Conservation (phyloP, 2,888 invertebrate species). For the Caradrina kadenii region DNA sequence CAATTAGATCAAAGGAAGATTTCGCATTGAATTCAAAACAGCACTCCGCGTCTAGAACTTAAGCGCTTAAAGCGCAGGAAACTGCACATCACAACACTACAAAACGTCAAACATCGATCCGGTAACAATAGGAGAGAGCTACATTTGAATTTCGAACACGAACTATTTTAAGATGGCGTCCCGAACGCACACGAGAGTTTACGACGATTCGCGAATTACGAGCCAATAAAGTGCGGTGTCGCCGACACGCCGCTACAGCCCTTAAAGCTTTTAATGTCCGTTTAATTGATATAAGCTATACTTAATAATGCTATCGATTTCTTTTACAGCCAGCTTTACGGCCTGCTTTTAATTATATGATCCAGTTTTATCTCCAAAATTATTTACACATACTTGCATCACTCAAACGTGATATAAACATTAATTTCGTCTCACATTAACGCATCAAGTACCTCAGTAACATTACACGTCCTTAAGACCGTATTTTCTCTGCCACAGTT, state of each 20-base stretch:
- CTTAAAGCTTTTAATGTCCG: conserved; percentile 76
- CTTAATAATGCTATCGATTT: conserved; percentile 67
- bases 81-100: conserved; percentile 68
- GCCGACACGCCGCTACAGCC: conserved; percentile 76
- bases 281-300: conserved; percentile 79
- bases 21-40: conserved; percentile 59
- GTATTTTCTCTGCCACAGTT: conserved; percentile 46
- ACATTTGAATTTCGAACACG: conserved; percentile 73
- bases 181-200: conserved; percentile 76
- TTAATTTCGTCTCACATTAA: conserved; percentile 42
- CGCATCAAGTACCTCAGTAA: conserved; percentile 32
- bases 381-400: conserved; percentile 56
- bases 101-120: conserved; percentile 70
- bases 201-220: conserved; percentile 82
- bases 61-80: conserved; percentile 65
- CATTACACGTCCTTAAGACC: conserved; percentile 28
- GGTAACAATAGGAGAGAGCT: conserved; percentile 70
- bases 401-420: conserved; percentile 45
- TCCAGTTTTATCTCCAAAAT: conserved; percentile 56
- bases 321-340: conserved; percentile 58
- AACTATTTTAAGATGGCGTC: conserved; percentile 82
- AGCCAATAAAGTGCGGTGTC: conserved; percentile 79
- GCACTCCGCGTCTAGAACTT: conserved; percentile 29
- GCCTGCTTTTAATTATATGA: conserved; percentile 62
- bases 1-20: conserved; percentile 58